Percentiles rank a stretch among this genome's conserved stretches.
These are phyloP conservation scores for Scaptomyza montana DNA, from an alignment of 1,140 invertebrate genomes.

Conservation along the genomic window DNA sequence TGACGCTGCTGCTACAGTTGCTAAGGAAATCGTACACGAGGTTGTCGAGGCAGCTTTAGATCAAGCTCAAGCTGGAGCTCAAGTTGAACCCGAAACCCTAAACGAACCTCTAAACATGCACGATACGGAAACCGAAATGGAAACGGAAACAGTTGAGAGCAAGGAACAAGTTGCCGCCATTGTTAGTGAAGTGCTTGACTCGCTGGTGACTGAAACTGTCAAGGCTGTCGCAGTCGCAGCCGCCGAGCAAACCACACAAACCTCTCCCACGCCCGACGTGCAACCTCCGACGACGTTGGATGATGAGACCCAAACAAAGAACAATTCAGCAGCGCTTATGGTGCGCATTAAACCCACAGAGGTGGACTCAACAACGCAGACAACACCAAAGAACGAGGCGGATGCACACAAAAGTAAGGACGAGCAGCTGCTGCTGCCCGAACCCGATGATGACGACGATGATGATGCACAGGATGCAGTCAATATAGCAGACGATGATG, in stretches of 20 bases:
- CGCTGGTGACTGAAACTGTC: conserved; percentile 70
- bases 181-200: conserved; percentile 68
- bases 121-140: background rate
- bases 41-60: conserved; percentile 70
- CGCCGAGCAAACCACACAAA: conserved; percentile 62
- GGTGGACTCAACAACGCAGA: conserved; percentile 78
- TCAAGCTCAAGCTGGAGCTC: conserved; percentile 15
- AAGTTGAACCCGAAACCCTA: background rate
- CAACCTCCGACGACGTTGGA: background rate
- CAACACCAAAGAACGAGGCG: conserved; percentile 74
- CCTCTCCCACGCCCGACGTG: conserved; percentile 38
- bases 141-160: conserved; percentile 11
- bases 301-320: conserved; percentile 2
- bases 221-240: conserved; percentile 37
- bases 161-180: conserved; percentile 64
- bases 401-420: conserved; percentile 31
- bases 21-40: conserved; percentile 69
- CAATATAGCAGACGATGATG: conserved; percentile 23
- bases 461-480: conserved; percentile 29
- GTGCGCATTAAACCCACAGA: conserved; percentile 62
- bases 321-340: conserved; percentile 8
- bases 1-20: conserved; percentile 47
- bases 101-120: no score
- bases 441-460: conserved; percentile 17
- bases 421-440: conserved; percentile 23